A percentile compares a stretch with the other conserved stretches of the same genome.
These are phyloP conservation scores for Galerucella calmariensis DNA, from an alignment of 2,888 invertebrate genomes.

Conservation along the genomic window DNA sequence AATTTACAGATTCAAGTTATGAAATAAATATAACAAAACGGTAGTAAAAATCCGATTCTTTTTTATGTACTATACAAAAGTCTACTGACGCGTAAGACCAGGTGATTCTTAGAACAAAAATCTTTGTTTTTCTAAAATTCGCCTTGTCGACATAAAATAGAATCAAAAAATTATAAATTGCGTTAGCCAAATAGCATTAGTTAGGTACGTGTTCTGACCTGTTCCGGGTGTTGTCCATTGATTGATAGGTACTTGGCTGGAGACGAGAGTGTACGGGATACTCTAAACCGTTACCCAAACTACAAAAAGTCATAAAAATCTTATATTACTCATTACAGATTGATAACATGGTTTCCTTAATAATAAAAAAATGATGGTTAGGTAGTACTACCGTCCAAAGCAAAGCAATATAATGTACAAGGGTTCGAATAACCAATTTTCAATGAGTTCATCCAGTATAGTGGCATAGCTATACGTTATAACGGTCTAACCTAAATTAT, in stretches of 20 bases:
- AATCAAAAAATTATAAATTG: conserved; percentile 28
- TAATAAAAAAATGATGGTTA: conserved; percentile 2
- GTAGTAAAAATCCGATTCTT: no score
- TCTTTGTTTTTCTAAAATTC: neutral
- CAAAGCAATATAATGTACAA: neutral
- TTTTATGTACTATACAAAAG: no score
- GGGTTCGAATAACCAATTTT: neutral
- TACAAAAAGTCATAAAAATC: conserved; percentile 65
- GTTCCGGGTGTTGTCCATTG: conserved; percentile 88
- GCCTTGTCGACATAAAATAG: conserved; percentile 17
- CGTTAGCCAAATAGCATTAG: conserved; percentile 41
- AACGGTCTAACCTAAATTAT: no score
- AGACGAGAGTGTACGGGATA: conserved; percentile 82
- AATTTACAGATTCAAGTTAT: no score
- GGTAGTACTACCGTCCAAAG: neutral
- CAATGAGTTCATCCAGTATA: neutral
- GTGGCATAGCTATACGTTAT: no score
- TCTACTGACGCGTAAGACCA: neutral
- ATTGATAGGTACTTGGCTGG: conserved; percentile 82
- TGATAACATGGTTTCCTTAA: conserved; percentile 6
- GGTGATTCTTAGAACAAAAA: neutral
- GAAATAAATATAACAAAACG: no score
- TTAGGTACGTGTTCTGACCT: conserved; percentile 73
- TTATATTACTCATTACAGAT: conserved; percentile 31
- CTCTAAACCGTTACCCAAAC: conserved; percentile 90